Percentiles rank a stretch among this genome's conserved stretches.
These are phyloP conservation scores for Dicerorhinus sumatrensis DNA, from an alignment of 2,113 vertebrate species.

Conservation along the genomic window DNA sequence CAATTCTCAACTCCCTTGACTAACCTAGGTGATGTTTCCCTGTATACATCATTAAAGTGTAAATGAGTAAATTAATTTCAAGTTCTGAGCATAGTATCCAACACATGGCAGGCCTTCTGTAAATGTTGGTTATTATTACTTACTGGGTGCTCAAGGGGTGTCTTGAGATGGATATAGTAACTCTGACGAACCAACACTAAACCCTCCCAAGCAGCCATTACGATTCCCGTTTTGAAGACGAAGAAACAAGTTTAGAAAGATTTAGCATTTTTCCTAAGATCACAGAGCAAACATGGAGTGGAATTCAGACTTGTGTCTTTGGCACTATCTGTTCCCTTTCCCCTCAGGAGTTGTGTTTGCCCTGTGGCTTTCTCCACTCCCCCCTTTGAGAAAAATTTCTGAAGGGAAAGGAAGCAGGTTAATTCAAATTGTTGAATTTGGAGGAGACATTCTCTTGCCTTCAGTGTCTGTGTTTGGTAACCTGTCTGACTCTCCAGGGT, in stretches of 20 bases:
- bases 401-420: neutral
- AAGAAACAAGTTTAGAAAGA: neutral
- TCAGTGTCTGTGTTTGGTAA: neutral
- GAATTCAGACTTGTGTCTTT: neutral
- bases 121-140: neutral
- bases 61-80: conserved; percentile 26
- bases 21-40: neutral
- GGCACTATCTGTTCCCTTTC: neutral
- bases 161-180: neutral
- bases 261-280: neutral
- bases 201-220: neutral
- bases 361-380: neutral
- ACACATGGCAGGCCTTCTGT: neutral
- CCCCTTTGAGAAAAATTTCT: neutral
- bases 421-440: neutral
- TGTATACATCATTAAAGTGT: neutral
- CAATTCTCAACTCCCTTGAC: neutral
- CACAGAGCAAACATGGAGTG: neutral
- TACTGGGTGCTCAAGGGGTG: neutral
- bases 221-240: neutral
- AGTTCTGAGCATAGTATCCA: neutral
- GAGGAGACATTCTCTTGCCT: neutral
- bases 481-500: neutral
- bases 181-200: neutral
- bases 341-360: neutral